Conservation (phyloP, 2,113 vertebrate genomes). For the Takifugu flavidus region DNA sequence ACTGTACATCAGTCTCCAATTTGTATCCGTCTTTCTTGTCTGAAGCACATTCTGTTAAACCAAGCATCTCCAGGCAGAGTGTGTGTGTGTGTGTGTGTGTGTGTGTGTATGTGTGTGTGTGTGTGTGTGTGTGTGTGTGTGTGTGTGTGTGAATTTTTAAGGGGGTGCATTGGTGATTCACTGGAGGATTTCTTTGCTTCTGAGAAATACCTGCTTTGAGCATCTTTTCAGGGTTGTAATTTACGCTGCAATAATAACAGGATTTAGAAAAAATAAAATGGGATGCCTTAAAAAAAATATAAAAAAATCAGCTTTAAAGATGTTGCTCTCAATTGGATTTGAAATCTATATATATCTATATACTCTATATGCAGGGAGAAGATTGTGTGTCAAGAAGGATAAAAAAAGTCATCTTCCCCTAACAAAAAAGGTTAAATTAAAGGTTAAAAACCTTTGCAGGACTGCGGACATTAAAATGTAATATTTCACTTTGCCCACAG, state of each 20-base stretch:
- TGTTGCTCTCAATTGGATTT: too few relatives aligned
- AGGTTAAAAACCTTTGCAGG: background rate
- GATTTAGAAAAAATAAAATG: too few relatives aligned
- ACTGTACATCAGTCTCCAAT: slow-evolving; percentile 62
- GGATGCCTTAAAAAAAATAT: too few relatives aligned
- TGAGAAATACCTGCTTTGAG: too few relatives aligned
- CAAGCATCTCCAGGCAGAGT: slow-evolving; percentile 29
- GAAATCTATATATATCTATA: background rate
- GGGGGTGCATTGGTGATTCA: slow-evolving; percentile 7
- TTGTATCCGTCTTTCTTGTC: slow-evolving; percentile 49
- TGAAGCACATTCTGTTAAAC: slow-evolving; percentile 39
- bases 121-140: too few relatives aligned
- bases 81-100: slow-evolving; percentile 3
- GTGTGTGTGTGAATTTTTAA: background rate
- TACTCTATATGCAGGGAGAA: background rate
- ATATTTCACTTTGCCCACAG: background rate
- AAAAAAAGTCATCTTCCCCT: background rate
- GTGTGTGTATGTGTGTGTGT: background rate
- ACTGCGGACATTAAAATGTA: slow-evolving; percentile 8
- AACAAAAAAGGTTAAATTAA: slow-evolving; percentile 2
- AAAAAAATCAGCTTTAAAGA: too few relatives aligned
- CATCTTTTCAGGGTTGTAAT: too few relatives aligned
- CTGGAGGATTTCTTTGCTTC: background rate
- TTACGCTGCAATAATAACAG: too few relatives aligned
- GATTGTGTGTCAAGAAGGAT: background rate